Evolutionary conservation across 2,113 vertebrate species (phyloP), one percentile per base, ranked within the genome.

Genomic region (Motacilla tschutschensis): DNA sequence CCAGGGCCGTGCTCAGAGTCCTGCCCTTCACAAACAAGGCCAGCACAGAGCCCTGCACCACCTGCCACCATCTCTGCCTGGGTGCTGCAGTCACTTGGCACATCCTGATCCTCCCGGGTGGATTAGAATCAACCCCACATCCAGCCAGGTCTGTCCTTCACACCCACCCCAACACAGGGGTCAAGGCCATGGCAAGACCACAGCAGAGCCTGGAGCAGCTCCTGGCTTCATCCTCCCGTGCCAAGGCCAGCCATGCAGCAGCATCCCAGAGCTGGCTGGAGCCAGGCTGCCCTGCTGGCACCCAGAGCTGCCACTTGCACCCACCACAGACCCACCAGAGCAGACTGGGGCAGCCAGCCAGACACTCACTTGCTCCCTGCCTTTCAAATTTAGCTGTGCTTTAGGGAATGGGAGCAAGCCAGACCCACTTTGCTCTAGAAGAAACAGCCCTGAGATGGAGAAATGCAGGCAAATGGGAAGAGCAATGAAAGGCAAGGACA

Each of bases 301-400:
- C 24, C n/a, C 29, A 24, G 50, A 69, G 57, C 44, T 35, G 53
- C 77, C 2, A 17, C 53, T 44, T 44, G 12, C 2, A 0, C 79
- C 48, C 19, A 0, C n/a, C 9, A 1, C 18, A 55, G 72, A 63
- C 67, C 64, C 33, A 19, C 29, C 26, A 20, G 78, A 70, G 29
- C 54, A 79, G 60, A 85, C 72, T 63, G 33, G 75, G 64, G 46
- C 89, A 94, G 76, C 8, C 5, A 79, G 64, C 50, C 40, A 86
- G 74, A 57, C 43, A 24, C 53, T 71, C 85, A 29, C 40, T 83
- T 4, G 4, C 62, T 83, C 29, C 6, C 72, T 47, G 31, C 40
- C 72, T 93, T 90, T 93, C 91, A 90, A 89, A 92, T 89, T 89
- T 87, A 95, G 79, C 82, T 85, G 10, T 29, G 67, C 89, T 87